A percentile compares a stretch with the other conserved stretches of the same genome.
These are phyloP conservation scores for Scaptomyza pallida DNA, from an alignment of 1,140 invertebrate genomes.

Conservation along the genomic window DNA sequence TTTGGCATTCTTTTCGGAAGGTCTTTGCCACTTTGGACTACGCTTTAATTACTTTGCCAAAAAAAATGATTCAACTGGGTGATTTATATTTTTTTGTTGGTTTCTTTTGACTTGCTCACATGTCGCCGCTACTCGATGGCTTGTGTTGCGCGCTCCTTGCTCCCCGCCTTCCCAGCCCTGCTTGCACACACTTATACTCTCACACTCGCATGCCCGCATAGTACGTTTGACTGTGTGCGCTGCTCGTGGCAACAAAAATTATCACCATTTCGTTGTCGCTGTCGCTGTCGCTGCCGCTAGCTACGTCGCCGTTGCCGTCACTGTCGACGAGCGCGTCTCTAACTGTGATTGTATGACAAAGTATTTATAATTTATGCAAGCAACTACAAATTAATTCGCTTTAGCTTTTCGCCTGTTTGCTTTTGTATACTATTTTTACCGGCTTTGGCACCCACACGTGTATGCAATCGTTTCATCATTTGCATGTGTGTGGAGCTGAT, in stretches of 20 bases:
- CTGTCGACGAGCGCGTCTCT: constrained; percentile 27
- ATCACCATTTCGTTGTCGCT: constrained; percentile 51
- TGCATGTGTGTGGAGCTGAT: constrained; percentile 13
- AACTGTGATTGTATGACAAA: constrained; percentile 64
- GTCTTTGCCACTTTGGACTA: not conserved
- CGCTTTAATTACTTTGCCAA: not conserved
- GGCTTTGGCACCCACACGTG: constrained; percentile 59
- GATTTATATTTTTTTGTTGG: not conserved
- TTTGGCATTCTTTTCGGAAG: not conserved
- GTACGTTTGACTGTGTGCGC: constrained; percentile 23
- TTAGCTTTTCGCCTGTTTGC: constrained; percentile 56
- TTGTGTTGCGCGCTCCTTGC: not conserved
- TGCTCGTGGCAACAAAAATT: constrained; percentile 65
- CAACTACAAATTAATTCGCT: constrained; percentile 74
- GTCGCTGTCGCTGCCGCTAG: constrained; percentile 14
- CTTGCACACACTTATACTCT: not conserved
- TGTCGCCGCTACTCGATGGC: not conserved
- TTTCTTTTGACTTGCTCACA: constrained; percentile 13
- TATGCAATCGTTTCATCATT: constrained; percentile 12
- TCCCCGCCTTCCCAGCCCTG: not conserved
- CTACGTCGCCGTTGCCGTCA: not conserved
- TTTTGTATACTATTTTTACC: constrained; percentile 36
- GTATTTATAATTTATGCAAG: constrained; percentile 75
- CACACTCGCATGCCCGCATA: not conserved
- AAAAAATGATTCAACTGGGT: constrained; percentile 28